These are phyloP conservation scores for Oncopodura yosiiana DNA, from an alignment of 1,140 invertebrate species.

Conservation along the genomic window DNA sequence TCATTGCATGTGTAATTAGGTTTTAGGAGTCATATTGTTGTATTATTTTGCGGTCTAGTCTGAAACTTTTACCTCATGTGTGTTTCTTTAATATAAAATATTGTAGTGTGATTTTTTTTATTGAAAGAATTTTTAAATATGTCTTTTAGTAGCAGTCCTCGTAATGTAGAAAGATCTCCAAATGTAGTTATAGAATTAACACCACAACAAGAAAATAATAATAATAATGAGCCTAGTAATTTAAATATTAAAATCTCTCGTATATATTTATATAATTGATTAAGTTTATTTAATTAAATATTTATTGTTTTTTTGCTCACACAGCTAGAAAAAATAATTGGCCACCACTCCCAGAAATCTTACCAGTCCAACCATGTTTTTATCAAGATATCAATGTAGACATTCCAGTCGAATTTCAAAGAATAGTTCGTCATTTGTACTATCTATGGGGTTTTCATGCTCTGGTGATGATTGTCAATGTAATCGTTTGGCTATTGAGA, in stretches of 20 bases:
- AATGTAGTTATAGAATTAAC: too few relatives aligned
- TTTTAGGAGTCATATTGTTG: too few relatives aligned
- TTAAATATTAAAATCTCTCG: too few relatives aligned
- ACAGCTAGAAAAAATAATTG: conserved; percentile 86
- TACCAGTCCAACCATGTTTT: conserved; percentile 92
- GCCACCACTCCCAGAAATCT: conserved; percentile 87
- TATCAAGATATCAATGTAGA: conserved; percentile 99
- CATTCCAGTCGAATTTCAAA: conserved; percentile 94
- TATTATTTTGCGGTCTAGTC: too few relatives aligned
- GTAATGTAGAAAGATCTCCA: too few relatives aligned
- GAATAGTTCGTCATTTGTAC: conserved; percentile 85
- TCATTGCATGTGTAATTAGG: too few relatives aligned
- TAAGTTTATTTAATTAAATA: conserved; percentile 6
- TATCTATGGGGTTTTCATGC: conserved; percentile 94
- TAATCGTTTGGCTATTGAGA: conserved; percentile 64
- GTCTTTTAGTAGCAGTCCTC: not conserved
- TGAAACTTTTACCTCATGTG: too few relatives aligned
- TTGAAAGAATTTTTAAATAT: not conserved
- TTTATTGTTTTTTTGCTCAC: conserved; percentile 31
- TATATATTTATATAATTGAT: too few relatives aligned
- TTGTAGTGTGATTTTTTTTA: not conserved
- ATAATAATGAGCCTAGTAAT: too few relatives aligned
- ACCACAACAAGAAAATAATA: too few relatives aligned
- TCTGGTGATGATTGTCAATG: conserved; percentile 71
- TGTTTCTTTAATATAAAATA: too few relatives aligned